Base-by-base conservation (phyloP, 2,888 invertebrate species). In the Drosophila leonis region DNA sequence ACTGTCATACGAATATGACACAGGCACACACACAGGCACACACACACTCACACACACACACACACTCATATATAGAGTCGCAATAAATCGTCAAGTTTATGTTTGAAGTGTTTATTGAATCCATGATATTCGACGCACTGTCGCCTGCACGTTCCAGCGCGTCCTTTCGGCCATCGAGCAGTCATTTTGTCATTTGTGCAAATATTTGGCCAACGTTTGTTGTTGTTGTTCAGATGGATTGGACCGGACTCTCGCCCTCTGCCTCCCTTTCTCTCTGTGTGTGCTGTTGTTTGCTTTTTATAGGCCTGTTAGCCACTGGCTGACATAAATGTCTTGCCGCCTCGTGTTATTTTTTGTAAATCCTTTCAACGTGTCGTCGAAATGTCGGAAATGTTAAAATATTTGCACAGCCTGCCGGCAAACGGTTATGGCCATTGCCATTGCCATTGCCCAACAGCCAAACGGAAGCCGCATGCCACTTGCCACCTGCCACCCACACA, bases 21-120 rank as follows among this genome's bases (percentile, higher is more conserved):
- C 60, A 67, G 42, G 66, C 52, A 31, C 37, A 49, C 44, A 44
- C 54, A 54, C 35, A 10, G 37, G 18, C 49, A 51, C 48, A 55
- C 48, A 56, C 49, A 51, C 33, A 51, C 27, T 52, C 49, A 64
- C 52, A 57, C 37, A 49, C 57, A 49, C 8, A 37, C 65, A 55
- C 51, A 37, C 48, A 54, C 44, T 24, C 44, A 54, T 41, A 62
- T 60, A 70, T 48, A 62, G 67, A 71, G 71, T 75, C 82, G 87
- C 91, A 91, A 91, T 91, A 91, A 92, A 91, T 92, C 91, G 91
- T 89, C 82, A 90, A 91, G 90, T 91, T 90, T 90, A 92, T 88
- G 85, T 92, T 91, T 91, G 90, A 92, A 92, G 92, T 92, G 92
- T 92, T 92, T 92, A 92, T 92, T 92, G 92, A 92, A 92, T 92